These are phyloP conservation scores for Psittacula derbiana DNA, from an alignment of 2,797 vertebrate species.

Conservation along the genomic window DNA sequence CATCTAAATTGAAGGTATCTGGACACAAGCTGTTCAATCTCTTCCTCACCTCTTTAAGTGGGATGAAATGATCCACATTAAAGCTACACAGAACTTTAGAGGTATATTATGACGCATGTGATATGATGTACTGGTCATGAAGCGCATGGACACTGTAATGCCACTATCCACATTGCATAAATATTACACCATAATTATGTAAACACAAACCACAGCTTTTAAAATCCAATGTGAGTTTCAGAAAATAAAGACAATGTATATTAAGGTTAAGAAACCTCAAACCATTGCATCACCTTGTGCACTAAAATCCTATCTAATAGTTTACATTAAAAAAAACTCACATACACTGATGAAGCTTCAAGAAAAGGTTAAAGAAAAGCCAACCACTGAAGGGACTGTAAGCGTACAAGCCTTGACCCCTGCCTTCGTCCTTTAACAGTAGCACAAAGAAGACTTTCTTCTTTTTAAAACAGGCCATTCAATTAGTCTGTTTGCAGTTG, in stretches of 20 bases:
- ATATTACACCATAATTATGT: neutral
- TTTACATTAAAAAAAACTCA: neutral
- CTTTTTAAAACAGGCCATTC: neutral
- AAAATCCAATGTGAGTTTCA: neutral
- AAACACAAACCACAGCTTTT: neutral
- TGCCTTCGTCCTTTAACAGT: neutral
- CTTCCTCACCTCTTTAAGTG: neutral
- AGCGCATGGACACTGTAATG: neutral
- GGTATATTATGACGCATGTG: neutral
- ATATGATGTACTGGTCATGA: neutral
- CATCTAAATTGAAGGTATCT: neutral
- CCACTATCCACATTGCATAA: neutral
- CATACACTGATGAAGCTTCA: neutral
- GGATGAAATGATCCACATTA: neutral
- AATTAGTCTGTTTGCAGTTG: slow-evolving; percentile 16
- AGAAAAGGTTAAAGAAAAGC: neutral
- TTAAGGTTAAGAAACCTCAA: neutral
- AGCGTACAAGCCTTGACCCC: neutral
- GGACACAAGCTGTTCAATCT: neutral
- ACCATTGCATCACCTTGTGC: neutral
- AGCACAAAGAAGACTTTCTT: slow-evolving; percentile 34
- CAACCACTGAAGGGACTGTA: neutral
- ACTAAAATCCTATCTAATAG: neutral
- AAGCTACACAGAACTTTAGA: neutral
- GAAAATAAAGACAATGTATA: neutral